phyloP scores from a whole-genome alignment of 2,113 vertebrate genomes.

The Empidonax traillii region DNA sequence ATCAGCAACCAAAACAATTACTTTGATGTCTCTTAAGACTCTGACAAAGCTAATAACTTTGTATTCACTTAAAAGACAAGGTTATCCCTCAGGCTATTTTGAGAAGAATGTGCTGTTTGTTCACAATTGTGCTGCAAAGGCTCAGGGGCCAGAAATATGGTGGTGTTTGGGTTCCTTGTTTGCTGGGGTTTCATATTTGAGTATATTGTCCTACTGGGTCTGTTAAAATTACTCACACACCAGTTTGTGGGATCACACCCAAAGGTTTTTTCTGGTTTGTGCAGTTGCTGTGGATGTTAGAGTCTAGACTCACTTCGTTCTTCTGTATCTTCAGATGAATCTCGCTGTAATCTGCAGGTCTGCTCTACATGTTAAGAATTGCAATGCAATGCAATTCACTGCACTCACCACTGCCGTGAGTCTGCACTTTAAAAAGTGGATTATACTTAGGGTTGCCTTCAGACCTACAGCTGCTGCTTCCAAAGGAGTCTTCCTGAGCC shows the following conservation, averaged over 20 bases:
- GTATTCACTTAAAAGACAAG: background rate
- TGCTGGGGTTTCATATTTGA: background rate
- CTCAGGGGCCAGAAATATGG: background rate
- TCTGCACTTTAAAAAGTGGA: background rate
- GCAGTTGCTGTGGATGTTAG: background rate
- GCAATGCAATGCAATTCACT: background rate
- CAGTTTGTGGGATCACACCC: background rate
- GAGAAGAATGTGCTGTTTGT: background rate
- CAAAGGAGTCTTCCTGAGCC: background rate
- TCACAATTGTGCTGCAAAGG: background rate
- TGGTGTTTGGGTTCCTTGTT: background rate
- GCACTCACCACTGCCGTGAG: background rate
- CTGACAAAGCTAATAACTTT: background rate
- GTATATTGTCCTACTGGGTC: background rate
- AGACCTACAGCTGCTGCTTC: background rate
- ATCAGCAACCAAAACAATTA: background rate
- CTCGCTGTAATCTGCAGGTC: background rate
- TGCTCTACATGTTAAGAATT: background rate
- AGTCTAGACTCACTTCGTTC: background rate
- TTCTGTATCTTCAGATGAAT: background rate
- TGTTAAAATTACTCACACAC: background rate
- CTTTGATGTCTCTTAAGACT: background rate
- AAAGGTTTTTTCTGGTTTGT: background rate
- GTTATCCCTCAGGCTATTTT: background rate
- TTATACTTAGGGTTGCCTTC: background rate